Conservation (phyloP, 2,888 invertebrate species). For the Belgica antarctica region DNA sequence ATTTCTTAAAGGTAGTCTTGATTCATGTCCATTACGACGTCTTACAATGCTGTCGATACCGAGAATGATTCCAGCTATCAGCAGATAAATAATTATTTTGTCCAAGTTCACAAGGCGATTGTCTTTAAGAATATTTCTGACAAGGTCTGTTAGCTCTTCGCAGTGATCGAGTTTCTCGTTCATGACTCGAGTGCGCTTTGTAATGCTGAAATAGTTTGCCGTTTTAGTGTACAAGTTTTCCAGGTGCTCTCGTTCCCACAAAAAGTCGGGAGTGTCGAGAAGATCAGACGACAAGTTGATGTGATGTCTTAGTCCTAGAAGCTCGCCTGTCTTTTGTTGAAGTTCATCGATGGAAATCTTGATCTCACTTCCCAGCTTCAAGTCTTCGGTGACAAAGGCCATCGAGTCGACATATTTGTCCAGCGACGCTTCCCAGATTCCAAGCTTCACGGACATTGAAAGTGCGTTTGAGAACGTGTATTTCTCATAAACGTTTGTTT, state of each 20-base stretch:
- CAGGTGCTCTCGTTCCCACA: slow-evolving; percentile 92
- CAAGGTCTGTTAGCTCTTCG: slow-evolving; percentile 82
- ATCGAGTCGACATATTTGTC: slow-evolving; percentile 81
- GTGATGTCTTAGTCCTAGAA: slow-evolving; percentile 83
- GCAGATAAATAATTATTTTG: slow-evolving; percentile 95
- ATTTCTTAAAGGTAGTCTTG: no score
- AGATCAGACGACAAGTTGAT: slow-evolving; percentile 93
- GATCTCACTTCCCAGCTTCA: slow-evolving; percentile 73
- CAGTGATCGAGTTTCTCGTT: slow-evolving; percentile 95
- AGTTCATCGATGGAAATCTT: slow-evolving; percentile 61
- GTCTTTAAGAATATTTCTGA: slow-evolving; percentile 87
- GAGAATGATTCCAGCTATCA: slow-evolving; percentile 94
- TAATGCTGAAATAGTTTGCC: slow-evolving; percentile 79
- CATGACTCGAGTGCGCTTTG: slow-evolving; percentile 82
- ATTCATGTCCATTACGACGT: no score
- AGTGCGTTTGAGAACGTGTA: slow-evolving; percentile 95
- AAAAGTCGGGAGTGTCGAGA: slow-evolving; percentile 94
- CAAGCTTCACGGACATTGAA: slow-evolving; percentile 88
- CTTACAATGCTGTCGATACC: no score
- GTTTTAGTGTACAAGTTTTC: slow-evolving; percentile 81
- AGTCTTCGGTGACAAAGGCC: slow-evolving; percentile 72
- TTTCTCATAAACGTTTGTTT: slow-evolving; percentile 72
- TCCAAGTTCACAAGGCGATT: slow-evolving; percentile 89
- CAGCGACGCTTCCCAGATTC: slow-evolving; percentile 88
- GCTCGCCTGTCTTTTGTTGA: slow-evolving; percentile 77